Evolutionary conservation across 2,797 vertebrate genomes (phyloP).

Genomic region (Peromyscus attwateri): DNA sequence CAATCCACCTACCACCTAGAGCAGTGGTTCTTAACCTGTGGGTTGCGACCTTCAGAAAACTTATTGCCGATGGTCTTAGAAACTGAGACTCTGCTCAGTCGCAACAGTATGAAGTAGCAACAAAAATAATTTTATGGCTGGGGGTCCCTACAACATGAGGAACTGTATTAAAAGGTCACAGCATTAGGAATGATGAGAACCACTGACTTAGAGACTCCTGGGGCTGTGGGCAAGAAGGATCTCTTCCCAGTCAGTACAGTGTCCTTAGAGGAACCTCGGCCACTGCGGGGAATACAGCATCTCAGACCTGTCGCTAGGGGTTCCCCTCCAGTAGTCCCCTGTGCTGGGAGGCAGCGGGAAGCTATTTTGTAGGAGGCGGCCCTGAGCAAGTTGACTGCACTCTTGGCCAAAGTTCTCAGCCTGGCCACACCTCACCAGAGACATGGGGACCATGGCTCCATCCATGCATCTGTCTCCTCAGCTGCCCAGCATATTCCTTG

Average conservation of each 20-base stretch:
- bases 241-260: neutral
- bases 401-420: neutral
- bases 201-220: neutral
- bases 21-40: neutral
- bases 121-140: neutral
- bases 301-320: neutral
- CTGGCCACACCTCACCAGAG: neutral
- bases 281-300: too few species aligned
- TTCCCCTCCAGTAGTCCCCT: neutral
- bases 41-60: neutral
- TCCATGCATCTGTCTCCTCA: rapidly evolving
- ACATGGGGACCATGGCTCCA: rapidly evolving
- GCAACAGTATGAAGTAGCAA: neutral
- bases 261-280: neutral
- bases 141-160: neutral
- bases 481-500: neutral
- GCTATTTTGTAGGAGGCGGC: neutral
- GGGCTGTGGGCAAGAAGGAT: neutral
- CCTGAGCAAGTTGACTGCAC: neutral
- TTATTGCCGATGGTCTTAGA: neutral
- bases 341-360: neutral
- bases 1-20: neutral
- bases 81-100: neutral
- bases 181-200: neutral
- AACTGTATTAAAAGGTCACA: neutral